Conservation (phyloP, 1,140 invertebrate genomes). For the Bicyclus anynana region DNA sequence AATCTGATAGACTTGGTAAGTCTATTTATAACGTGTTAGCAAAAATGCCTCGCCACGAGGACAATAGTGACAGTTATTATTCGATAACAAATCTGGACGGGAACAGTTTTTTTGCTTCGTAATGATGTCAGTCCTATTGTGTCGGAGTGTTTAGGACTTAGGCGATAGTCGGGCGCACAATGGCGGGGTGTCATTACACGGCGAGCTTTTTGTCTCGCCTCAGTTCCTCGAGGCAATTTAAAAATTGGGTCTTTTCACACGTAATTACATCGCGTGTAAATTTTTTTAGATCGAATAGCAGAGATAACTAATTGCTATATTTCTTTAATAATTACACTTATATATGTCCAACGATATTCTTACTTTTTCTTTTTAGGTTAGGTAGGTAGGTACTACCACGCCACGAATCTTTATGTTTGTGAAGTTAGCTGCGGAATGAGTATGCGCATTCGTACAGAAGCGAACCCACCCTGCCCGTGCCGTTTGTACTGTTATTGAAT, state of each 20-base stretch:
- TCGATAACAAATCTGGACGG: constrained; percentile 15
- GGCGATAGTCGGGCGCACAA: not conserved
- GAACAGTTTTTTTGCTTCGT: constrained; percentile 17
- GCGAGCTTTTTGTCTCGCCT: not conserved
- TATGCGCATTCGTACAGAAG: no score
- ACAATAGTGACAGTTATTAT: constrained; percentile 44
- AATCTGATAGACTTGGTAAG: no score
- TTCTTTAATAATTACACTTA: no score
- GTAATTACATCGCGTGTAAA: not conserved
- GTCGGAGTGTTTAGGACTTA: not conserved
- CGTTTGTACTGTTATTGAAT: no score
- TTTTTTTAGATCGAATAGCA: not conserved
- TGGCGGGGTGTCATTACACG: not conserved
- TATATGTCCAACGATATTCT: no score
- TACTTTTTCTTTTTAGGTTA: no score
- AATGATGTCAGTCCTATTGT: constrained; percentile 1
- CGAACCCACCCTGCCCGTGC: no score
- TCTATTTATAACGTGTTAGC: not conserved
- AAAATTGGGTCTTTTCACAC: not conserved
- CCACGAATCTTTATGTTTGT: no score
- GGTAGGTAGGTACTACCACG: no score
- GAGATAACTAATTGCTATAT: not conserved
- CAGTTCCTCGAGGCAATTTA: not conserved
- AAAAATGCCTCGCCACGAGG: constrained; percentile 20
- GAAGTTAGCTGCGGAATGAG: no score